Base-by-base conservation (phyloP, 2,888 invertebrate species). In the Dione vanillae region DNA sequence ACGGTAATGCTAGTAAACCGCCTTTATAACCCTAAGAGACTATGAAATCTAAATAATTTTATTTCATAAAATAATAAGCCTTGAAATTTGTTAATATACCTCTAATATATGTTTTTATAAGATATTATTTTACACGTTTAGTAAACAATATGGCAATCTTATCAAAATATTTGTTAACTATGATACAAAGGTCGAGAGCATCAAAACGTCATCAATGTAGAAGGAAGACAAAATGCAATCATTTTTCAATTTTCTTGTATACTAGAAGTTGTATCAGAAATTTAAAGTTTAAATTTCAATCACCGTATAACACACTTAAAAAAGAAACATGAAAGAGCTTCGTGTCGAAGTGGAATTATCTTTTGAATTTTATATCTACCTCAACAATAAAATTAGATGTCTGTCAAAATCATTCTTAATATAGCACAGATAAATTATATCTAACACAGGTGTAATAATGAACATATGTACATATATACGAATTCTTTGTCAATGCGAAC, bases 221-320 rank as follows among this genome's bases (percentile, higher is more conserved):
- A 56, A 67, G 35, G 64, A 69, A 64, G 65, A 67, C 66, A 59
- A 69, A 73, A 69, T 56, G 69, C 64, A 73, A 73, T 73, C 69
- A 73, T 71, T 69, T 73, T 73, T 69, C 69, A 64, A 71, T 73
- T 67, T 71, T 67, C 64, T 43, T 45, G 51, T 56, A 64, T 45
- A 58, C 52, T 61, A 49, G 35, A 56, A 56, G 12, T 52, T 62
- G 54, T 59, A 67, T 56, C 69, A 62, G 52, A 58, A 69, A 62
- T 71, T 68, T 71, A 71, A 71, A 73, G 69, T 73, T 67, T 73
- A 71, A 69, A 64, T 65, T 71, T 69, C 70, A 70, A 73, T 69
- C 69, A 69, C 58, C 66, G 54, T 69, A 56, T 74, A 71, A 71
- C 66, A 19, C 59, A 49, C 47, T 70, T 56, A 56, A 49, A 54